Evolutionary conservation across 1,140 invertebrate genomes (phyloP), one percentile per base, ranked within the genome.

Genomic region (Diprion similis): DNA sequence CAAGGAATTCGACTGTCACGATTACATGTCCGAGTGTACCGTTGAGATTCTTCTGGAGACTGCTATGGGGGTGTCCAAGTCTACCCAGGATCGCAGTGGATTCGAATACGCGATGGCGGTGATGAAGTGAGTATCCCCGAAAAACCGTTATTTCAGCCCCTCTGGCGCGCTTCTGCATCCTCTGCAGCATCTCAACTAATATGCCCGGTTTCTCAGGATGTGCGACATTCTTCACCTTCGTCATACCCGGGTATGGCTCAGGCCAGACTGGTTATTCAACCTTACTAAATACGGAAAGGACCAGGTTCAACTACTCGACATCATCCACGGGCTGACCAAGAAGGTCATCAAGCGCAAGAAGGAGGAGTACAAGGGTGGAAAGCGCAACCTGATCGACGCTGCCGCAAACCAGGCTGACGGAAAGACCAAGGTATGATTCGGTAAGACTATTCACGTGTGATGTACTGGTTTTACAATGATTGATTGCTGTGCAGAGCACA

Each of bases 321-420:
- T 95, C 77, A 94, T 99, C 73, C 96, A 98, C 80, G 92, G 92
- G 10, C 91, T 98, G 69, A 98, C 96, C 15, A 94, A 94, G 79
- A 93, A 92, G 88, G 93, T 95, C 1, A 93, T 95, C 74, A 87
- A 90, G 74, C 92, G 91, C 83, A 94, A 95, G 89, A 95, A 94
- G 89, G 91, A 91, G 73, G 92, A 93, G 72, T 93, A 93, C 81
- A 90, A 90, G 79, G 90, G 90, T 75, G 93, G 93, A 71, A 91
- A 92, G 59, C 83, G 83, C 48, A 87, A 86, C 47, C 46, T 87
- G 17, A 85, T 88, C 65, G 82, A 83, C 24, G 88, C 91, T 8
- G 89, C 89, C 1, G 80, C 85, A 15, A 86, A 87, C 4, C 85
- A 89, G 79, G 81, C 78, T 37, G 83, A 83, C 10, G 82, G 85